A percentile compares a stretch with the other conserved stretches of the same genome.
These are phyloP conservation scores for Brachylomia viminalis DNA, from an alignment of 2,888 invertebrate species.

Conservation along the genomic window DNA sequence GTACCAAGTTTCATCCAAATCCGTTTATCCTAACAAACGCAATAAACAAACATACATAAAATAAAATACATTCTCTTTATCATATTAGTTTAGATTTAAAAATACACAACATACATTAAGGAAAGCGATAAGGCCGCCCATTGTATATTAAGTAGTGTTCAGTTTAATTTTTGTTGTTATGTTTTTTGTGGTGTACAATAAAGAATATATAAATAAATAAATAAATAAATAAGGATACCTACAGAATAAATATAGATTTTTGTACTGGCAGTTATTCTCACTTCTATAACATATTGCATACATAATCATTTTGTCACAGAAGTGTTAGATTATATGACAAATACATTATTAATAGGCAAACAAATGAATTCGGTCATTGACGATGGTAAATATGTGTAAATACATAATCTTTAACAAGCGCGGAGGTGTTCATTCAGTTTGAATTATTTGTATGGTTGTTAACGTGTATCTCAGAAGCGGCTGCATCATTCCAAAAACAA, in stretches of 20 bases:
- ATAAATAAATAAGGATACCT: not conserved
- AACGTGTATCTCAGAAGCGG: not conserved
- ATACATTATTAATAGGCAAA: constrained; percentile 13
- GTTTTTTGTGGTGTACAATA: no score
- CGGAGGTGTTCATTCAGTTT: not conserved
- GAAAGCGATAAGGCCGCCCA: no score
- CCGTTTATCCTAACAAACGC: no score
- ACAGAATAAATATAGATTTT: not conserved
- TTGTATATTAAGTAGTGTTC: no score
- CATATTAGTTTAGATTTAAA: not conserved
- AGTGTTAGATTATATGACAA: not conserved
- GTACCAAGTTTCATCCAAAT: no score
- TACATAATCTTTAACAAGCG: not conserved
- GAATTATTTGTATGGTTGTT: not conserved
- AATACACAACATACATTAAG: not conserved
- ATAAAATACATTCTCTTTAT: no score
- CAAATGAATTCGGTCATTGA: constrained; percentile 19
- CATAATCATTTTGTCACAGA: constrained; percentile 6
- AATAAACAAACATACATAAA: no score
- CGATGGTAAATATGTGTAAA: constrained; percentile 8
- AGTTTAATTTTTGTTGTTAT: no score
- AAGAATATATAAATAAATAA: no score
- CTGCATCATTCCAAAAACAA: not conserved
- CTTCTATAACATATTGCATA: not conserved
- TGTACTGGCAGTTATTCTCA: not conserved